Conservation (phyloP, 2,888 invertebrate genomes). For the Diarsia brunnea region DNA sequence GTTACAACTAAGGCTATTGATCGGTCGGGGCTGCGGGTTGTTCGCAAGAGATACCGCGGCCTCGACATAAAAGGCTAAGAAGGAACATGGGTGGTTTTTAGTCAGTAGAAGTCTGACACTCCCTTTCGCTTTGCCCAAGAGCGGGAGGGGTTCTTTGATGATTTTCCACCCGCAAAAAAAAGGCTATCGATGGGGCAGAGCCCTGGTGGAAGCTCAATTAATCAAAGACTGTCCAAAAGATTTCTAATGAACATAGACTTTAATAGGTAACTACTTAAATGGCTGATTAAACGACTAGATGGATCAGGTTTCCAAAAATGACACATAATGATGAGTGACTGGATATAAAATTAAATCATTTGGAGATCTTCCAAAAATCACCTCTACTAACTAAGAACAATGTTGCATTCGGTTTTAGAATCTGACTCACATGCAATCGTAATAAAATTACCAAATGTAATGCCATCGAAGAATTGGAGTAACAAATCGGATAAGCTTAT, state of each 20-base stretch:
- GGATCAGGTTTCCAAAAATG: background rate
- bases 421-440: slow-evolving; percentile 31
- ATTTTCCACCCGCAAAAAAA: too few species aligned
- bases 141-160: too few species aligned
- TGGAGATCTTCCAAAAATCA: background rate
- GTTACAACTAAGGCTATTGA: background rate
- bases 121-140: too few species aligned
- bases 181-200: background rate
- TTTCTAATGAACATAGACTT: background rate
- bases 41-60: too few species aligned
- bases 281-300: background rate
- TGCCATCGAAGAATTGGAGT: slow-evolving; percentile 35
- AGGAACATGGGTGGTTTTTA: too few species aligned
- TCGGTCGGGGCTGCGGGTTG: too few species aligned
- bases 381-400: background rate
- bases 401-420: slow-evolving; percentile 18
- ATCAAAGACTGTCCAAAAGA: background rate
- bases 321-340: background rate
- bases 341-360: background rate
- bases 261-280: background rate
- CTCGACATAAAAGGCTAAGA: too few species aligned
- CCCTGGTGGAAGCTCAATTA: background rate
- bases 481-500: slow-evolving; percentile 47
- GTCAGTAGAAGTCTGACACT: too few species aligned
- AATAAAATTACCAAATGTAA: slow-evolving; percentile 40